Evolutionary conservation across 2,797 vertebrate genomes (phyloP), one percentile per base, ranked within the genome.

Genomic region (Basileuterus tristriatus): DNA sequence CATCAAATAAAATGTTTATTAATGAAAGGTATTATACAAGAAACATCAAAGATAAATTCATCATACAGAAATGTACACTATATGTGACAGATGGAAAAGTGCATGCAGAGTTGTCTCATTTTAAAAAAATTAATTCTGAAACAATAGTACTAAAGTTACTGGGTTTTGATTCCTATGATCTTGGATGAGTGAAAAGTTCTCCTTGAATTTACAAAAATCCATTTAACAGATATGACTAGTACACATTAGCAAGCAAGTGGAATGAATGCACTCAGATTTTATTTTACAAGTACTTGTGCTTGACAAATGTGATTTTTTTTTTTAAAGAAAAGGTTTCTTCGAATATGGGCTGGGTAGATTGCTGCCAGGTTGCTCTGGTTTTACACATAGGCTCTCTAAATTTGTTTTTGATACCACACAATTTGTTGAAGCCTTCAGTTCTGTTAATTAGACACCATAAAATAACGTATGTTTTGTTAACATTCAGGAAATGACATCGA

Each of bases 41-140:
- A 98, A 98, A 99, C 99, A 99, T 98, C 98, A 98, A 98, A 98
- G 98, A 98, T 96, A 97, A 98, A 96, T 97, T 97, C 98, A 98
- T 99, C 98, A 98, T 98, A 99, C 98, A 98, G 98, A 98, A 98
- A 98, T 98, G 98, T 98, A 98, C 97, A 99, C 98, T 98, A 98
- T 98, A 98, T 96, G 98, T 98, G 98, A 98, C 98, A 98, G 98
- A 98, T 98, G 98, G 98, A 98, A 98, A 98, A 98, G 97, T 98
- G 98, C 99, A 99, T 99, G 99, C 99, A 99, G 98, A 99, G 98
- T 97, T 97, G 98, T 97, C 97, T 98, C 97, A 96, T 97, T 94
- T 97, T 32, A 95, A 98, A 98, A 97, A 97, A 96, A 97, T 96
- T 90, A 98, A 98, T 96, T 97, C 97, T 97, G 98, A 98, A 98